Conservation (phyloP, 2,797 vertebrate species). For the Ctenosaura bakeri region DNA sequence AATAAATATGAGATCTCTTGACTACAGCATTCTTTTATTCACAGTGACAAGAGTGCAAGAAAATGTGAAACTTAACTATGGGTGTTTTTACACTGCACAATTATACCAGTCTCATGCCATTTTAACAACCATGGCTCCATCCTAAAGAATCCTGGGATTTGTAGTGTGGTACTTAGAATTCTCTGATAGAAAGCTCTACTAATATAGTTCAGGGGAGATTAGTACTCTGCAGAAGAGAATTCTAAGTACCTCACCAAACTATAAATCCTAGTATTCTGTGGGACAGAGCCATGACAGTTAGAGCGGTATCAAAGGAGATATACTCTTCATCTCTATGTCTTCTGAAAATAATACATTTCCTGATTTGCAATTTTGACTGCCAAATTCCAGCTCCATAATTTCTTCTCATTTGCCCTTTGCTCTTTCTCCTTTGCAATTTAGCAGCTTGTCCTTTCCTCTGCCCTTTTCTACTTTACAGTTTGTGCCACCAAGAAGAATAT, state of each 20-base stretch:
- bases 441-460: not conserved
- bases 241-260: too few relatives aligned
- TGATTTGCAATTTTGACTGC: not conserved
- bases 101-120: too few relatives aligned
- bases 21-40: not conserved
- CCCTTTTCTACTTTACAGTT: not conserved
- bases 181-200: too few relatives aligned
- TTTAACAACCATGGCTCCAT: too few relatives aligned
- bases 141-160: too few relatives aligned
- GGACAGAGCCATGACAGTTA: too few relatives aligned
- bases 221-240: too few relatives aligned
- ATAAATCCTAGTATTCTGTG: too few relatives aligned
- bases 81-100: too few relatives aligned
- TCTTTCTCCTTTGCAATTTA: not conserved
- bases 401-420: not conserved
- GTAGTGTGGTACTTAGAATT: too few relatives aligned
- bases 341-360: not conserved
- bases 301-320: too few relatives aligned
- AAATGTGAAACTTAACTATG: not conserved
- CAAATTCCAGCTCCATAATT: not conserved
- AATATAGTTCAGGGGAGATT: too few relatives aligned
- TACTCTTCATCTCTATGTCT: not conserved
- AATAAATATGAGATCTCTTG: not conserved
- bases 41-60: not conserved
- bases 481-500: not conserved